Evolutionary conservation across 1,140 invertebrate species (phyloP).

Genomic region (Nomia melanderi): DNA sequence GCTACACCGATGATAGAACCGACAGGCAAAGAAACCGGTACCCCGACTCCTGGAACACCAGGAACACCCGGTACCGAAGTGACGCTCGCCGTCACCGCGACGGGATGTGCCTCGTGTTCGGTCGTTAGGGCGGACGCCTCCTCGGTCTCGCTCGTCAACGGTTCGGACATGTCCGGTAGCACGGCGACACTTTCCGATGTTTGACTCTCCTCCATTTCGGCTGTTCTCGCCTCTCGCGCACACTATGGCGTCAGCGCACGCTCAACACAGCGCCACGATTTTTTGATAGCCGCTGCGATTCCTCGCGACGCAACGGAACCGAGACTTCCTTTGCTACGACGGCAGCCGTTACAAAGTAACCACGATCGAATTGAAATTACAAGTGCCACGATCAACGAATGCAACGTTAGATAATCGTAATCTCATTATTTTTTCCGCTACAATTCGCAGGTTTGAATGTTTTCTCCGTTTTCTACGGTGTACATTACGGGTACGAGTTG

Average conservation of each 20-base stretch:
- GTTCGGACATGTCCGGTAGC: constrained; percentile 84
- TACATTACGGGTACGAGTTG: neutral
- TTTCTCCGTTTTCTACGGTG: neutral
- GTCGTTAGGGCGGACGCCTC: constrained; percentile 74
- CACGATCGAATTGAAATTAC: constrained; percentile 4
- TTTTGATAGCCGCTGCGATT: constrained; percentile 17
- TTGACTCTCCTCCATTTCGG: constrained; percentile 82
- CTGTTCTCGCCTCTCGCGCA: constrained; percentile 69
- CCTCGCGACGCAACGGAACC: constrained; percentile 9
- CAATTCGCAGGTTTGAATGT: neutral
- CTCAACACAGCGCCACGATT: constrained; percentile 38
- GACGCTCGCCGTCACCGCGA: constrained; percentile 74
- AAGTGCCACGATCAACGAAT: neutral
- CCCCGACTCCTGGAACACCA: constrained; percentile 81
- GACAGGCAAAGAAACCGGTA: constrained; percentile 89
- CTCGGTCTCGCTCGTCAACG: constrained; percentile 82
- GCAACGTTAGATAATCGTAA: neutral
- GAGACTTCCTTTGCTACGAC: constrained; percentile 7
- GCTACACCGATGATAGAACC: constrained; percentile 88
- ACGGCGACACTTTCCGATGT: constrained; percentile 83
- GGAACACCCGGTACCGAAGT: constrained; percentile 70
- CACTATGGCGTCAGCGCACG: constrained; percentile 59
- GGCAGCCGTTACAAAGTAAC: neutral
- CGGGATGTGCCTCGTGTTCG: constrained; percentile 79
- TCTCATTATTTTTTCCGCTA: constrained; percentile 10